These are phyloP conservation scores for Pentalonia nigronervosa DNA, from an alignment of 1,140 invertebrate species.

Conservation along the genomic window DNA sequence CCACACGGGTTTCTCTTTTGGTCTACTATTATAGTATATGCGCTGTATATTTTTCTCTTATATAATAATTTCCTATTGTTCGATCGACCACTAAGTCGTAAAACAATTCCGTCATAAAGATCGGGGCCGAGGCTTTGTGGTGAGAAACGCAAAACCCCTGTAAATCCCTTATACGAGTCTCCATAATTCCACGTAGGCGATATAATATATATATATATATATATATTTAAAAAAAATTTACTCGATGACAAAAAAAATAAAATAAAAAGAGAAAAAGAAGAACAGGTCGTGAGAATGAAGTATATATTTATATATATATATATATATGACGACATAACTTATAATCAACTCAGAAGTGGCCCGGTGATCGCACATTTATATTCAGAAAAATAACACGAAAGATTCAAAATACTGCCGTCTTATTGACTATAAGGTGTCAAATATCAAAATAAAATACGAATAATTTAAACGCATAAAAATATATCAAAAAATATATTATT, in stretches of 20 bases:
- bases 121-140: neutral
- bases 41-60: neutral
- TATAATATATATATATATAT: neutral
- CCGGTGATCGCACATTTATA: neutral
- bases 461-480: neutral
- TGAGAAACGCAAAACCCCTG: neutral
- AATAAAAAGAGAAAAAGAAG: neutral
- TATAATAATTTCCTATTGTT: slow-evolving; percentile 22
- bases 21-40: neutral
- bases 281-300: neutral
- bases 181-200: slow-evolving; percentile 8
- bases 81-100: slow-evolving; percentile 36
- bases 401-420: slow-evolving; percentile 23
- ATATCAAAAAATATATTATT: neutral
- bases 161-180: slow-evolving; percentile 14
- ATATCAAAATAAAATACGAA: neutral
- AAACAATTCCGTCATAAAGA: slow-evolving; percentile 37
- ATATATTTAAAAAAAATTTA: neutral
- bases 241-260: neutral
- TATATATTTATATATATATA: too few relatives aligned
- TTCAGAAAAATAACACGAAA: neutral
- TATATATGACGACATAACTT: neutral
- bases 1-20: neutral
- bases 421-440: slow-evolving; percentile 18
- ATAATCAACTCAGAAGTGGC: neutral